Percentiles rank a stretch among this genome's conserved stretches.
Conservation (phyloP, 2,888 invertebrate genomes). For the Drosophila kambysellisi region DNA sequence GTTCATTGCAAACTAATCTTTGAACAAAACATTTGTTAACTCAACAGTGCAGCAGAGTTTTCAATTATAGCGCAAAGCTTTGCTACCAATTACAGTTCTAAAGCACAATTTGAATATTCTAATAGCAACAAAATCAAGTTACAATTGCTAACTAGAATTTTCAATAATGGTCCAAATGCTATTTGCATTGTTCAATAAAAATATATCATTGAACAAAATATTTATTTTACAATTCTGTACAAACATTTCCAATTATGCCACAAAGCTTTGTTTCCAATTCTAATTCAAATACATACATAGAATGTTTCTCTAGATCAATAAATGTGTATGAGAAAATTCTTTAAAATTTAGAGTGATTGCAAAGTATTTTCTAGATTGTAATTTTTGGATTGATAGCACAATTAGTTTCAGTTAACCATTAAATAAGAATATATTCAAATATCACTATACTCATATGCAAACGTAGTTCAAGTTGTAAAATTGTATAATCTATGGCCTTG, state of each 20-base stretch:
- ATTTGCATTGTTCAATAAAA: not conserved
- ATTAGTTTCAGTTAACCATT: not conserved
- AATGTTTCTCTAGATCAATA: not conserved
- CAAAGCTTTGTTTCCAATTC: not conserved
- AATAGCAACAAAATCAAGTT: not conserved
- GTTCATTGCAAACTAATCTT: not conserved
- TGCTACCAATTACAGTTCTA: too few relatives aligned
- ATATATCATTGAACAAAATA: not conserved
- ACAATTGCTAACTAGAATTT: not conserved
- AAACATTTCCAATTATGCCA: not conserved
- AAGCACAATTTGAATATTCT: not conserved
- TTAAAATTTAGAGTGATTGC: not conserved
- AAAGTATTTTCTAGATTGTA: not conserved
- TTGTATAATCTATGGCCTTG: conserved; percentile 25
- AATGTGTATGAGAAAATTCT: too few relatives aligned
- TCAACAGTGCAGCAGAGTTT: not conserved
- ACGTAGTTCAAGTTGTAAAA: not conserved
- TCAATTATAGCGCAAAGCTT: not conserved
- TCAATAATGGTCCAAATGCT: not conserved
- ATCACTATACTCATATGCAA: not conserved
- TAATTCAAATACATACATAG: not conserved
- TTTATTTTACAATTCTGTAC: not conserved
- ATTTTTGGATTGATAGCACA: not conserved
- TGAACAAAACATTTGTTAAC: not conserved
- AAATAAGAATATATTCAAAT: not conserved